Evolutionary conservation across 2,888 invertebrate species (phyloP), one percentile per base, ranked within the genome.

Genomic region (Hirtodrosophila alboralis): DNA sequence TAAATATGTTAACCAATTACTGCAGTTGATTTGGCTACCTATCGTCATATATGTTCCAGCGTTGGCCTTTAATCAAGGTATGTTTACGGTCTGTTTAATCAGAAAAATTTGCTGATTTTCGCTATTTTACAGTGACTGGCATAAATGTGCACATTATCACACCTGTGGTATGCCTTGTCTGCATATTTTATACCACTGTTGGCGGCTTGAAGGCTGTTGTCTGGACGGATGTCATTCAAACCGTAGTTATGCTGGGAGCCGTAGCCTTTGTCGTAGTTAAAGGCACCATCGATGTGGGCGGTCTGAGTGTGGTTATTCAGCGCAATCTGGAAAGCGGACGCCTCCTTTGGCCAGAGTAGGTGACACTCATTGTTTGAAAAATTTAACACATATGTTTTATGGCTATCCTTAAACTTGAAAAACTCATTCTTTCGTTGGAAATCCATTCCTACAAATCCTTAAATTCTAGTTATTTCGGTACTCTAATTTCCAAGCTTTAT

Each of bases 171-270:
- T 96, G 96, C 89, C 90, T 95, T 28, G 88, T 90, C 93, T 74
- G 95, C 91, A 97, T 97, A 83, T 96, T 97, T 91, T 98, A 98
- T 91, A 97, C 97, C 0, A 95, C 96, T 56, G 96, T 70, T 95
- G 95, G 95, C 77, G 95, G 95, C 52, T 90, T 96, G 40, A 95
- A 94, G 91, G 95, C 95, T 28, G 96, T 96, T 0, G 95, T 96
- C 37, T 95, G 95, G 95, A 95, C 95, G 1, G 96, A 96, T 85
- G 95, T 95, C n/a, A 93, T 96, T 48, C 96, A 96, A 91, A 94
- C 94, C 36, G 92, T 94, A 5, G 92, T 94, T 9, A 95, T 96
- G 95, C 92, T 95, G 56, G 94, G 94, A 1, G 93, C 95, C 0
- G 94, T 96, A 92, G 87, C 95, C 8, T 89, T 95, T 56, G 94